These are phyloP conservation scores for Agrilus cyanescens DNA, from an alignment of 2,888 invertebrate species.

Conservation along the genomic window DNA sequence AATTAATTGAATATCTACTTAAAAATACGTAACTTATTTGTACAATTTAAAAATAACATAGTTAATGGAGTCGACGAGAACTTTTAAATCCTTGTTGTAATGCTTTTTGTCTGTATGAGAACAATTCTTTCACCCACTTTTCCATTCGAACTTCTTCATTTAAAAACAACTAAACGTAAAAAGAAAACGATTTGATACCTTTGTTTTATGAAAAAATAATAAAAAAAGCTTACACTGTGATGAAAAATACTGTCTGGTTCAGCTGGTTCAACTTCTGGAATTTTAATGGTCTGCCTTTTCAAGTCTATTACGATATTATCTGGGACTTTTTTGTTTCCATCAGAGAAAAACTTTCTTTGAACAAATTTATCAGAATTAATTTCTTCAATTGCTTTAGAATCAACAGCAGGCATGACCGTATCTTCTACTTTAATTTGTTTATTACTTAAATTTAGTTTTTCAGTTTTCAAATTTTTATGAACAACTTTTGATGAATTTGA, in stretches of 20 bases:
- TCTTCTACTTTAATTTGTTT: slow-evolving; percentile 9
- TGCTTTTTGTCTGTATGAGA: slow-evolving; percentile 32
- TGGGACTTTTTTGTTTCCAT: slow-evolving; percentile 46
- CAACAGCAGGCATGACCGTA: slow-evolving; percentile 40
- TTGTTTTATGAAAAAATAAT: neutral
- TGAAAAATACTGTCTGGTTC: slow-evolving; percentile 53
- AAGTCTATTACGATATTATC: slow-evolving; percentile 65
- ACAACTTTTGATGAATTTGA: slow-evolving; percentile 6
- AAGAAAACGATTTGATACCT: neutral
- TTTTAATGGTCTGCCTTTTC: slow-evolving; percentile 55
- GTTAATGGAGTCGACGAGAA: too few relatives aligned
- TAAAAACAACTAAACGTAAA: slow-evolving; percentile 49
- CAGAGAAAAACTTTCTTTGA: slow-evolving; percentile 43
- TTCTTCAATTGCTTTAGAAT: slow-evolving; percentile 50
- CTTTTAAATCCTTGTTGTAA: slow-evolving; percentile 29
- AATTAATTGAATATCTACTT: too few relatives aligned
- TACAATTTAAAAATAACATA: too few relatives aligned
- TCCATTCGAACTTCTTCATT: slow-evolving; percentile 57
- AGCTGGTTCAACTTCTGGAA: slow-evolving; percentile 45
- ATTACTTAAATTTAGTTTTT: slow-evolving; percentile 4
- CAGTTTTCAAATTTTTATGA: slow-evolving; percentile 10
- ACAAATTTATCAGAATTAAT: slow-evolving; percentile 59
- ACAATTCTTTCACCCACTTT: slow-evolving; percentile 56
- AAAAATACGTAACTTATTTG: too few relatives aligned
- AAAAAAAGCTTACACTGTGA: slow-evolving; percentile 45